These are phyloP conservation scores for Falco berigora DNA, from an alignment of 2,797 vertebrate species.

Conservation along the genomic window DNA sequence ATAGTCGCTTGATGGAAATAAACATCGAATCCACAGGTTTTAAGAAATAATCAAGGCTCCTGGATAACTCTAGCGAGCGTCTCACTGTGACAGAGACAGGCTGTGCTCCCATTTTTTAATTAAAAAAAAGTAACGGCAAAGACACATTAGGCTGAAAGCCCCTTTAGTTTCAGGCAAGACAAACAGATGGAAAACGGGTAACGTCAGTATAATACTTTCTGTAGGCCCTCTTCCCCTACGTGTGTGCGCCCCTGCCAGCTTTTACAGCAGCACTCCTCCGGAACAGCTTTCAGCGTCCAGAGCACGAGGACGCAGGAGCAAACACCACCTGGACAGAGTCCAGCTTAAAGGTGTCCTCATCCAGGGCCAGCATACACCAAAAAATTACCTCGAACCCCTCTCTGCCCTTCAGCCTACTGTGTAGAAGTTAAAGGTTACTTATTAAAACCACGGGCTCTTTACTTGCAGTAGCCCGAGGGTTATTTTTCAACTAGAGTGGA, in stretches of 20 bases:
- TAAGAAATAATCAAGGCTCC: not conserved
- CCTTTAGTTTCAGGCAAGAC: not conserved
- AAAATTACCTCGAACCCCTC: not conserved
- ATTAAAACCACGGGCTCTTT: not conserved
- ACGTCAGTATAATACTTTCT: not conserved
- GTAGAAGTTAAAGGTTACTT: not conserved
- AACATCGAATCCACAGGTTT: not conserved
- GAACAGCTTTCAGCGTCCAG: not conserved
- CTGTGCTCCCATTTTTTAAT: not conserved
- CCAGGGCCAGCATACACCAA: not conserved
- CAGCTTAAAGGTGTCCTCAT: not conserved
- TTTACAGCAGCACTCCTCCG: not conserved
- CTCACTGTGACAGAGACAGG: not conserved
- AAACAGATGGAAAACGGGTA: not conserved
- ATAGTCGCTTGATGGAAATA: not conserved
- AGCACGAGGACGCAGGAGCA: not conserved
- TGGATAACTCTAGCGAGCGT: not conserved
- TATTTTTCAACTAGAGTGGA: slow-evolving; percentile 17
- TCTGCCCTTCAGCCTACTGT: not conserved
- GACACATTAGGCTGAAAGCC: not conserved
- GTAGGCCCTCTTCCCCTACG: not conserved
- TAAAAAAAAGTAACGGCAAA: not conserved
- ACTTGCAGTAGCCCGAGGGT: not conserved
- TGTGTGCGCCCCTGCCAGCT: not conserved
- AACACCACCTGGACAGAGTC: not conserved